Evolutionary conservation across 2,888 invertebrate species (phyloP).

Genomic region (Leptinotarsa haldemani): DNA sequence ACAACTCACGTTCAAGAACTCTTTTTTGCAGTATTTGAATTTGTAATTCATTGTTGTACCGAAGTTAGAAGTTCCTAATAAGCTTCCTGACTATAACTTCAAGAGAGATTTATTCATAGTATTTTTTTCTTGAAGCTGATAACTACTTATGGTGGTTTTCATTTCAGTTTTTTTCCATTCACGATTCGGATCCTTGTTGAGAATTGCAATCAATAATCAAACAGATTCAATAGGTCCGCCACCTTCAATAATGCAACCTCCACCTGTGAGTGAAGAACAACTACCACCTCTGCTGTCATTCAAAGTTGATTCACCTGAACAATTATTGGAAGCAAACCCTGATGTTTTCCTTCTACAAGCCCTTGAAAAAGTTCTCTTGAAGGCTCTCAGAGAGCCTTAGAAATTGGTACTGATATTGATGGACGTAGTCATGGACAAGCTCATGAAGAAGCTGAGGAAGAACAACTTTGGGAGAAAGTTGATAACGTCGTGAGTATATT

Average conservation of each 20-base stretch:
- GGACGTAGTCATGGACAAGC: slow-evolving; percentile 32
- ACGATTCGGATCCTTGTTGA: neutral
- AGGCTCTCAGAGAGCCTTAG: slow-evolving; percentile 87
- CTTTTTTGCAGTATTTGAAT: neutral
- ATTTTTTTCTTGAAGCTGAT: too few relatives aligned
- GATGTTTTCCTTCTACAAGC: slow-evolving; percentile 83
- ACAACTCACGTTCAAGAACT: neutral
- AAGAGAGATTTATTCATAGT: too few relatives aligned
- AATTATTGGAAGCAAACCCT: slow-evolving; percentile 68
- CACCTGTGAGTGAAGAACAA: slow-evolving; percentile 57
- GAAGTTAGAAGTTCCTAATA: too few relatives aligned
- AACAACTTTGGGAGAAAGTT: slow-evolving; percentile 59
- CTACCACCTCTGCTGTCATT: slow-evolving; percentile 74
- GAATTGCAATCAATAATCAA: neutral
- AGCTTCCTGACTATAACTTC: too few relatives aligned
- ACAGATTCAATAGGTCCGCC: slow-evolving; percentile 28
- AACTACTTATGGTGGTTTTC: too few relatives aligned
- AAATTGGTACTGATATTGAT: slow-evolving; percentile 71
- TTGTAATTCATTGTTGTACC: neutral
- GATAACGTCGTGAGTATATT: slow-evolving; percentile 51
- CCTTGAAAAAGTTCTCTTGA: slow-evolving; percentile 87
- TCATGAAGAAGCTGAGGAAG: slow-evolving; percentile 44
- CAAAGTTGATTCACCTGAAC: slow-evolving; percentile 76
- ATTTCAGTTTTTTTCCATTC: too few relatives aligned
- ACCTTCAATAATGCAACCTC: slow-evolving; percentile 41